These are phyloP conservation scores for Taxidea taxus DNA, from an alignment of 2,113 vertebrate genomes.

Conservation along the genomic window DNA sequence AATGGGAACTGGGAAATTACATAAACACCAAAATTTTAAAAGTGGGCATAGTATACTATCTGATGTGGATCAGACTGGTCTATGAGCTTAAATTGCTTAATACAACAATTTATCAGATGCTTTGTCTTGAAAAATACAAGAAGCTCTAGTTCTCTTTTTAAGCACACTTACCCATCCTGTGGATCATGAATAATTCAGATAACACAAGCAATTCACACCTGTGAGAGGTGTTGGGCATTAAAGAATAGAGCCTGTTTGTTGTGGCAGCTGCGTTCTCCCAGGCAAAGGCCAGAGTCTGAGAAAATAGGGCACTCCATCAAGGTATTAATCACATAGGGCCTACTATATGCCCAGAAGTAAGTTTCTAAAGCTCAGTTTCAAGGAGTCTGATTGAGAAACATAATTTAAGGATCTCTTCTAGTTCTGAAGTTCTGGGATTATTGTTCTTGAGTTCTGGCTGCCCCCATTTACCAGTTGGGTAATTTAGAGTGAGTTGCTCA, in stretches of 20 bases:
- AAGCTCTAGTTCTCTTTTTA: slow-evolving; percentile 41
- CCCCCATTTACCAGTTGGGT: not conserved
- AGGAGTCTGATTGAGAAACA: not conserved
- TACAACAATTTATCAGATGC: slow-evolving; percentile 9
- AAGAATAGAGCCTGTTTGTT: slow-evolving; percentile 55
- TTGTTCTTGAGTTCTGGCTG: not conserved
- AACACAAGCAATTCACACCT: slow-evolving; percentile 73
- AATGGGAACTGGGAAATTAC: not conserved
- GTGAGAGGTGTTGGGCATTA: slow-evolving; percentile 53
- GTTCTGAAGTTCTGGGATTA: not conserved
- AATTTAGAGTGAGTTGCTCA: not conserved
- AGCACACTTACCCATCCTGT: slow-evolving; percentile 32
- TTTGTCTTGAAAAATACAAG: slow-evolving; percentile 53
- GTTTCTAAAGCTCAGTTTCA: not conserved
- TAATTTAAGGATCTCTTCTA: not conserved
- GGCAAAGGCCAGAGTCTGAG: slow-evolving; percentile 22
- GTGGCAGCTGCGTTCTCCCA: slow-evolving; percentile 56
- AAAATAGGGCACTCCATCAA: not conserved
- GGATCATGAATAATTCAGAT: slow-evolving; percentile 76
- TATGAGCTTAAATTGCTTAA: not conserved
- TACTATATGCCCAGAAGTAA: not conserved
- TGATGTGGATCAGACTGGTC: not conserved
- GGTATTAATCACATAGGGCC: not conserved
- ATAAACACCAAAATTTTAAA: not conserved
- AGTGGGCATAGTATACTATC: not conserved